Conservation (phyloP, 37 sponge, comb jelly and placozoan genomes). For the Lycopodina hypogea region DNA sequence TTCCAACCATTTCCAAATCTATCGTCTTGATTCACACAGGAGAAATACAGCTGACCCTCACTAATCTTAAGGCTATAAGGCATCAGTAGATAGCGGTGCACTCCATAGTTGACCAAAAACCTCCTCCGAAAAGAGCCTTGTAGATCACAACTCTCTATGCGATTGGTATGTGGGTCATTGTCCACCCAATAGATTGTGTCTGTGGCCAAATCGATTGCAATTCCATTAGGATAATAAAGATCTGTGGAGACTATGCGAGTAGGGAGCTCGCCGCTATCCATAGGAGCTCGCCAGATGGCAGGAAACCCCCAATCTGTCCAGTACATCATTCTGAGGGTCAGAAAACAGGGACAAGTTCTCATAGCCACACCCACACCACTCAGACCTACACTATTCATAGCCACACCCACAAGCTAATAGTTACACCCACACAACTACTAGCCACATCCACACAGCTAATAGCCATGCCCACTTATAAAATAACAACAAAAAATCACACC, state of each 20-base stretch:
- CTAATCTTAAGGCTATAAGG: constrained; percentile 26
- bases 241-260: neutral
- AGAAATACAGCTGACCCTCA: constrained; percentile 5
- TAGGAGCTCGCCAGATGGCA: constrained; percentile 31
- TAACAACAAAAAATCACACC: no score
- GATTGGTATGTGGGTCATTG: neutral
- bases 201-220: constrained; percentile 32
- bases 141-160: constrained; percentile 7
- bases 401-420: no score
- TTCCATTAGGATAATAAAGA: constrained; percentile 49
- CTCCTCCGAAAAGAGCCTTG: constrained; percentile 5
- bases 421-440: no score
- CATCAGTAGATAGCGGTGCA: no score
- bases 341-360: no score
- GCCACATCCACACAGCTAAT: no score
- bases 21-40: no score
- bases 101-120: neutral
- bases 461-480: no score
- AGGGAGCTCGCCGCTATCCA: constrained; percentile 46
- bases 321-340: constrained; percentile 15
- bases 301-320: constrained; percentile 63
- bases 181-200: constrained; percentile 60
- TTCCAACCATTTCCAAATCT: no score
- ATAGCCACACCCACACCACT: no score
- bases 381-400: no score